Evolutionary conservation across 2,888 invertebrate species (phyloP), one percentile per base, ranked within the genome.

Genomic region (Cataglyphis rosenhaueri): DNA sequence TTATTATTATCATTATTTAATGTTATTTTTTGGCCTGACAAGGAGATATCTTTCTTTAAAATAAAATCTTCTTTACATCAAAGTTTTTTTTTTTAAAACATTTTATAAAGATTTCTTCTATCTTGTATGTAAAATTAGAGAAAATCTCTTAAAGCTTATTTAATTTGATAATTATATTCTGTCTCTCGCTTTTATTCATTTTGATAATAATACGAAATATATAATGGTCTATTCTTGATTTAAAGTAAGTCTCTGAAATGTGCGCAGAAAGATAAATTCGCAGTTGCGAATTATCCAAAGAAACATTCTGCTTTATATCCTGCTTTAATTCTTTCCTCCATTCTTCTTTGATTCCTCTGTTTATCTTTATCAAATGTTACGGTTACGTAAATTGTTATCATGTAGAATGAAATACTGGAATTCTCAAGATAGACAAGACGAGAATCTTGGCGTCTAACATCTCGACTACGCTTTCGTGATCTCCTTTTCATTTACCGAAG

Each of bases 351-450:
- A 57, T 57, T 32, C 9, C 64, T 38, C 15, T 29, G 41, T 18
- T 52, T 15, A 18, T 62, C 48, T 76, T 65, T n/a, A 68, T 10
- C 4, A 29, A 3, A 12, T 21, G 48, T 83, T 86, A 61, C 52
- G 32, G 48, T 83, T 86, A 64, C 61, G 52, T 81, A 88, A 88
- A 68, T 79, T 55, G 32, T 84, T 84, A 82, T 84, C 75, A 65
- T n/a, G 25, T 44, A 38, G n/a, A 79, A 84, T 35, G 68, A 81
- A 75, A 86, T 84, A 25, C 61, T 59, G 79, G 48, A 83, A 86
- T 81, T 85, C 87, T 88, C 75, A 88, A 87, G 86, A 89, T 86
- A 89, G 87, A 85, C 76, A 65, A 74, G 61, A 70, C 70, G 62
- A 12, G 9, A 35, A 55, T 41, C 18, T 89, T 88, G 83, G 87